phyloP scores from a whole-genome alignment of 2,797 vertebrate species.

The Artibeus lituratus region DNA sequence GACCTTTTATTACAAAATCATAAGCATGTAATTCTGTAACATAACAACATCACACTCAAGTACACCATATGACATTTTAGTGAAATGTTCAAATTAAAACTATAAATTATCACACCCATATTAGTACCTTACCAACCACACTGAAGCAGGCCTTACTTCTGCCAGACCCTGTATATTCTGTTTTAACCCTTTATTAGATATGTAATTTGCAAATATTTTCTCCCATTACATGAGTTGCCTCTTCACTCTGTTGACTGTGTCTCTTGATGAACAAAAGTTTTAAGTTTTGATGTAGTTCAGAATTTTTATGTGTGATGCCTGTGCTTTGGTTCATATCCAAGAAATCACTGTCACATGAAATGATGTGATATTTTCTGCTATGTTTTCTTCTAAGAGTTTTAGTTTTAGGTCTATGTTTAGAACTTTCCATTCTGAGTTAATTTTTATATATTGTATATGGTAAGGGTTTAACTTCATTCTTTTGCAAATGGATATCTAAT shows the following conservation, averaged over 20 bases:
- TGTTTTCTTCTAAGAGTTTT: neutral
- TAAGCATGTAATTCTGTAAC: too few relatives aligned
- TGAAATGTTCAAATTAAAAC: too few relatives aligned
- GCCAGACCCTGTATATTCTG: neutral
- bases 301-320: neutral
- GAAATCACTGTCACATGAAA: neutral
- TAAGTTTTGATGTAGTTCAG: neutral
- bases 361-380: neutral
- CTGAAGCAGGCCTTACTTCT: too few relatives aligned
- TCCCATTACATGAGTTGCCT: neutral
- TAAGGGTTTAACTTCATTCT: neutral
- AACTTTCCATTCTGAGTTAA: neutral
- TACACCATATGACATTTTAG: too few relatives aligned
- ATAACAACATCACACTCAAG: too few relatives aligned
- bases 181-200: neutral
- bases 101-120: too few relatives aligned
- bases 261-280: neutral
- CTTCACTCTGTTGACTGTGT: neutral
- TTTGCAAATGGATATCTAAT: neutral
- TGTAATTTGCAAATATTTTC: neutral
- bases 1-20: too few relatives aligned
- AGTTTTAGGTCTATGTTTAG: neutral
- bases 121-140: too few relatives aligned
- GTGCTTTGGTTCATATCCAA: neutral
- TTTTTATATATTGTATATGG: neutral